Percentiles rank a stretch among this genome's conserved stretches.
These are phyloP conservation scores for Eristalis intricaria DNA, from an alignment of 2,888 invertebrate genomes.

Conservation along the genomic window DNA sequence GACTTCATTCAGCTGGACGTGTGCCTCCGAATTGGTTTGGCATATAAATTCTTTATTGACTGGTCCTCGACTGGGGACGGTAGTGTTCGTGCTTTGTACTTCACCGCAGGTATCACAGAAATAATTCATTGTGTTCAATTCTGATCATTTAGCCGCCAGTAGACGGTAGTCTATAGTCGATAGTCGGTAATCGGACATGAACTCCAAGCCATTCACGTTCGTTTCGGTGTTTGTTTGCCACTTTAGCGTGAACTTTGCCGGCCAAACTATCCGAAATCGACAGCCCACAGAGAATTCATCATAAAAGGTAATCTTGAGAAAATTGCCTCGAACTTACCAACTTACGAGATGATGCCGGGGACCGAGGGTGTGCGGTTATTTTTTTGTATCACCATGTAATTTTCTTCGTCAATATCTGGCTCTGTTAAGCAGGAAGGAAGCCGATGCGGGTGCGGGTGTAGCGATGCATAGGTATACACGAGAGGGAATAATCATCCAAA, in stretches of 20 bases:
- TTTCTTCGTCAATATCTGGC: not conserved
- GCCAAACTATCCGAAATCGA: slow-evolving; percentile 14
- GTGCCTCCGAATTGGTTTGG: slow-evolving; percentile 18
- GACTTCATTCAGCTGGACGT: slow-evolving; percentile 6
- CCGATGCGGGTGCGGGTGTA: not conserved
- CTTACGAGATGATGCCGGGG: too few species aligned
- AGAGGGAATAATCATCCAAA: not conserved
- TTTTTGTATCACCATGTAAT: not conserved
- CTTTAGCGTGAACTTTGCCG: slow-evolving; percentile 20
- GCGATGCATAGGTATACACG: slow-evolving; percentile 1
- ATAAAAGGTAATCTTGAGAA: slow-evolving; percentile 1
- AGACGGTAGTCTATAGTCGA: not conserved
- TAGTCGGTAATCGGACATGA: slow-evolving; percentile 14
- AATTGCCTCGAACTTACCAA: slow-evolving; percentile 1
- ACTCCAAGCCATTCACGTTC: slow-evolving; percentile 12
- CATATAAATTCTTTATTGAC: slow-evolving; percentile 52
- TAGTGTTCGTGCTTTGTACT: slow-evolving; percentile 31
- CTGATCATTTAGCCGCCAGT: slow-evolving; percentile 16
- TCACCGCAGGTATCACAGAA: slow-evolving; percentile 58
- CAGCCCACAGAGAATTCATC: not conserved
- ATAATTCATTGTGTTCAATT: slow-evolving; percentile 51
- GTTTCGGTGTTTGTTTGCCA: slow-evolving; percentile 21
- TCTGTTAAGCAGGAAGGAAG: not conserved
- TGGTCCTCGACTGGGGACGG: slow-evolving; percentile 20
- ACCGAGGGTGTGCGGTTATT: not conserved